These are phyloP conservation scores for Nemotelus pantherinus DNA, from an alignment of 2,888 invertebrate species.

Conservation along the genomic window DNA sequence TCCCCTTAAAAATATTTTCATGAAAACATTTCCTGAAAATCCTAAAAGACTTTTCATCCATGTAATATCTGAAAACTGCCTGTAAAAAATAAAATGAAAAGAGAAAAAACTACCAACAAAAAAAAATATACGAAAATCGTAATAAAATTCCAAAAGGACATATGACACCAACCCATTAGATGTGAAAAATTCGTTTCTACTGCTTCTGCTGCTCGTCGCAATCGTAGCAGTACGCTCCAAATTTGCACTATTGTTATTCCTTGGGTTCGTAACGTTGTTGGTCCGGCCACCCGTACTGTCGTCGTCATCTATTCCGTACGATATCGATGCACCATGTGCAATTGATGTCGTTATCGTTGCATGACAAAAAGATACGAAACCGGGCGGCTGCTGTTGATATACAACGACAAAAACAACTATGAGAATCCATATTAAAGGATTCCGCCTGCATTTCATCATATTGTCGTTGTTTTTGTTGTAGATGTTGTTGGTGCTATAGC, in stretches of 20 bases:
- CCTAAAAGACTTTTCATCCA: too few species aligned
- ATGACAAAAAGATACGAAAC: constrained; percentile 25
- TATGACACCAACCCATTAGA: constrained; percentile 44
- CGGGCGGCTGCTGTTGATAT: constrained; percentile 5
- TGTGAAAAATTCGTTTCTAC: constrained; percentile 12
- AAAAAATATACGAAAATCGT: neutral
- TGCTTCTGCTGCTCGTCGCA: neutral
- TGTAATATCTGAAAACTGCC: constrained; percentile 4
- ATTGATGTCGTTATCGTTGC: constrained; percentile 25
- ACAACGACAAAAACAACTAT: constrained; percentile 18
- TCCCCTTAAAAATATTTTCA: too few species aligned
- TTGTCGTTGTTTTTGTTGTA: neutral
- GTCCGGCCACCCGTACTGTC: neutral
- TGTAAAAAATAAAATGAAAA: constrained; percentile 21
- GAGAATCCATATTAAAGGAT: constrained; percentile 2
- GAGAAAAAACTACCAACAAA: constrained; percentile 1
- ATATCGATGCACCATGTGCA: constrained; percentile 32
- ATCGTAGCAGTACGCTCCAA: constrained; percentile 5
- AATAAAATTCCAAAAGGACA: neutral
- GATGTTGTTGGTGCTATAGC: neutral
- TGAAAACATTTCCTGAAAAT: too few species aligned
- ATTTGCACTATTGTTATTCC: constrained; percentile 17
- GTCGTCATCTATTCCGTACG: constrained; percentile 2
- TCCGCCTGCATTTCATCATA: constrained; percentile 36
- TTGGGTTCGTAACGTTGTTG: too few species aligned